These are phyloP conservation scores for Vimba vimba DNA, from an alignment of 2,113 vertebrate species.

Conservation along the genomic window DNA sequence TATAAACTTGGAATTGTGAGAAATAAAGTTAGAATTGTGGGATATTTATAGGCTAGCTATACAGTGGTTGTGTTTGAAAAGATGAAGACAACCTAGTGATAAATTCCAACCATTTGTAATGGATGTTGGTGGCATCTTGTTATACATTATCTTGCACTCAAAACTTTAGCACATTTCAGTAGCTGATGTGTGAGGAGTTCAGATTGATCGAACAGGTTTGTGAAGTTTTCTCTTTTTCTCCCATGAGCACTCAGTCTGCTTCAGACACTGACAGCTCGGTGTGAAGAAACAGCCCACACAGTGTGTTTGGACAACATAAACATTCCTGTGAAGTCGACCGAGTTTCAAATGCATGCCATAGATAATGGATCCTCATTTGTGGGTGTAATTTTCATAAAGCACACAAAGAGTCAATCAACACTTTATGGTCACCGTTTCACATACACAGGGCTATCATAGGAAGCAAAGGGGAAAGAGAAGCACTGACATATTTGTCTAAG, in stretches of 20 bases:
- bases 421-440: not conserved
- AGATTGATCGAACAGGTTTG: not conserved
- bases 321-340: not conserved
- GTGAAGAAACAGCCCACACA: conserved; percentile 22
- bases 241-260: not conserved
- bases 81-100: no score
- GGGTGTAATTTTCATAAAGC: not conserved
- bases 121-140: not conserved
- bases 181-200: conserved; percentile 1
- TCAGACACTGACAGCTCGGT: not conserved
- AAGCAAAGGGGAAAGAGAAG: not conserved
- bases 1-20: no score
- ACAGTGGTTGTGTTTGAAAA: no score
- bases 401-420: not conserved
- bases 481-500: not conserved
- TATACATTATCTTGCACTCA: not conserved
- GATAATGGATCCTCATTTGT: not conserved
- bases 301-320: not conserved
- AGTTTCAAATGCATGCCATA: not conserved
- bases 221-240: not conserved
- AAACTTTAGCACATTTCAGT: not conserved
- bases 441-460: not conserved
- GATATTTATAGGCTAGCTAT: no score
- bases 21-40: no score
- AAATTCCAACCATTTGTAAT: no score